Base-by-base conservation (phyloP, 2,888 invertebrate genomes). In the Dicranocentrus wangi region DNA sequence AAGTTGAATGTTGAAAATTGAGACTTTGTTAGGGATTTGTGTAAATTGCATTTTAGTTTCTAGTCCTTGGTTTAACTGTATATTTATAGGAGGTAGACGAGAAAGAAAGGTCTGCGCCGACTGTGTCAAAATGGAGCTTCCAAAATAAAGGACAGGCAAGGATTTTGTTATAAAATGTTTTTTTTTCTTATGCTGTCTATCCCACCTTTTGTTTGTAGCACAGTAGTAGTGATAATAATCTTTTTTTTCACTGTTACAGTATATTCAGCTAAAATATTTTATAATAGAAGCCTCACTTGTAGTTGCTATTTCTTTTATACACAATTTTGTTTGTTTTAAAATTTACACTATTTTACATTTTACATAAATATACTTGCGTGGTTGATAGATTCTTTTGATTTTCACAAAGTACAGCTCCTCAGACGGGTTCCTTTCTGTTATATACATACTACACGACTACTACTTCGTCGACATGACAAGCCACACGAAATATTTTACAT, bases 71-170 rank as follows among this genome's bases (percentile, higher is more conserved):
- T 47, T 47, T 47, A n/a, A n/a, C 8, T 47, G 5, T 47, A 3
- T 47, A 47, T 42, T 21, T 63, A 51, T 78, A 78, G 78, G 78
- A 71, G 7, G 63, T 47, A 51, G 43, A 39, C 51, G 63, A 51
- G 53, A 63, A 70, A 53, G 65, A 69, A 21, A 70, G 70, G 27
- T 43, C 66, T 23, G 15, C 51, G 43, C 25, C 65, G 28, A 42
- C 61, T 66, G 42, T 43, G 25, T 63, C 78, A 65, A 79, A 79
- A 60, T 79, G 79, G 79, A 79, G 60, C 60, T 60, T 28, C 65
- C 78, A 78, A 32, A 79, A 47, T 43, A 79, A 68, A 72, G 79
- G 79, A 79, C 79, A 79, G 79, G 79, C 79, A 79, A 79, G 79
- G 43, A 71, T 42, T 19, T 47, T 43, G 60, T 63, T 39, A 55